Evolutionary conservation across 1,140 invertebrate genomes (phyloP).

Genomic region (Macrotrachela quadricornifera): DNA sequence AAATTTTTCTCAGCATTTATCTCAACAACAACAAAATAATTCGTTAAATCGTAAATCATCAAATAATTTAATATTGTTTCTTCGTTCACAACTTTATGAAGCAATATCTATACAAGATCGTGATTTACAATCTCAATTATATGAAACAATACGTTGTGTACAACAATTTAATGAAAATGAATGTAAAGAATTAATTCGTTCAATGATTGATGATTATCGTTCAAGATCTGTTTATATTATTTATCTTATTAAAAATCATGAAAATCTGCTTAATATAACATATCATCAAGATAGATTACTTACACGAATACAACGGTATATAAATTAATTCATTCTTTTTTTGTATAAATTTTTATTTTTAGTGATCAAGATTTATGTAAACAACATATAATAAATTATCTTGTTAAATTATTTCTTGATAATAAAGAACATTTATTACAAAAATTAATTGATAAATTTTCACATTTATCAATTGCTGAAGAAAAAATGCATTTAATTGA

Average conservation of each 20-base stretch:
- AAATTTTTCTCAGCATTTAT: too few relatives aligned
- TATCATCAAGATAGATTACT: conserved; percentile 48
- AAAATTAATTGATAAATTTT: too few relatives aligned
- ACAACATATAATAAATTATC: too few relatives aligned
- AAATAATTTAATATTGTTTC: conserved; percentile 48
- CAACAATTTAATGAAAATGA: conserved; percentile 47
- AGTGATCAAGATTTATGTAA: too few relatives aligned
- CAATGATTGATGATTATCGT: conserved; percentile 57
- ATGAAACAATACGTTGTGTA: conserved; percentile 62
- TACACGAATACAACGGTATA: conserved; percentile 30
- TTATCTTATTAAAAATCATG: conserved; percentile 58
- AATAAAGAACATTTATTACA: too few relatives aligned
- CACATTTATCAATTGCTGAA: too few relatives aligned
- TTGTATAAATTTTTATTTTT: too few relatives aligned
- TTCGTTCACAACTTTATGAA: conserved; percentile 60
- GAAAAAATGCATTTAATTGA: conserved; percentile 4
- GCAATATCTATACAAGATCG: conserved; percentile 62
- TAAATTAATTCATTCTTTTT: too few relatives aligned
- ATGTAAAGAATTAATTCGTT: conserved; percentile 50
- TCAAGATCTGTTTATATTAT: conserved; percentile 55
- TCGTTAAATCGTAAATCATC: too few relatives aligned
- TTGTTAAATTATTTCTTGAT: conserved; percentile 6
- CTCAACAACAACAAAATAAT: too few relatives aligned
- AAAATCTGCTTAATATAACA: conserved; percentile 56
- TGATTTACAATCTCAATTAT: conserved; percentile 56